Evolutionary conservation across 2,797 vertebrate genomes (phyloP).

Genomic region (Trichosurus vulpecula): DNA sequence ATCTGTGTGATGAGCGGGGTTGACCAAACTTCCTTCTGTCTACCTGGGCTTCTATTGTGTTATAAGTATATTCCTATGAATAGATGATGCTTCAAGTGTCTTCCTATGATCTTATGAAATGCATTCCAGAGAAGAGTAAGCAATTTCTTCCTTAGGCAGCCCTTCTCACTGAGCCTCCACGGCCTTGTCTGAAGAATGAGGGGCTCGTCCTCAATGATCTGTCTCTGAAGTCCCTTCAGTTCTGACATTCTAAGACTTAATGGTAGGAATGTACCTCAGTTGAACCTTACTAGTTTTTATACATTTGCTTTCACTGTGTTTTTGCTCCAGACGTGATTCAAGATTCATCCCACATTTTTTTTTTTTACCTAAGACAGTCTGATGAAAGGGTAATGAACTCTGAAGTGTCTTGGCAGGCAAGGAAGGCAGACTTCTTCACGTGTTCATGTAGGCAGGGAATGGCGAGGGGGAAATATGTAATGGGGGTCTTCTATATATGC

Average conservation of each 20-base stretch:
- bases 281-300: not conserved
- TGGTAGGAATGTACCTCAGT: not conserved
- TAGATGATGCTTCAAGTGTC: not conserved
- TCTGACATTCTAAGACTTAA: constrained; percentile 5
- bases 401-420: constrained; percentile 7
- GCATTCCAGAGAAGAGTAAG: not conserved
- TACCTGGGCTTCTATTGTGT: not conserved
- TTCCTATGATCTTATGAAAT: not conserved
- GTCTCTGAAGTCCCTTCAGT: not conserved
- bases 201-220: not conserved
- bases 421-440: not conserved
- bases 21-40: not conserved
- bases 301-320: not conserved
- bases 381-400: not conserved
- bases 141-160: not conserved
- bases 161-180: not conserved
- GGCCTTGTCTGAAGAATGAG: constrained; percentile 24
- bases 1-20: not conserved
- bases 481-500: not conserved
- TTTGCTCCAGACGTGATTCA: constrained; percentile 16
- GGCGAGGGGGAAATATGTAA: not conserved
- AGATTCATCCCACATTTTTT: constrained; percentile 3
- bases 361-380: not conserved
- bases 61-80: not conserved
- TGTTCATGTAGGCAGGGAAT: not conserved